Evolutionary conservation across 2,113 vertebrate genomes (phyloP).

Genomic region (Bos indicus): DNA sequence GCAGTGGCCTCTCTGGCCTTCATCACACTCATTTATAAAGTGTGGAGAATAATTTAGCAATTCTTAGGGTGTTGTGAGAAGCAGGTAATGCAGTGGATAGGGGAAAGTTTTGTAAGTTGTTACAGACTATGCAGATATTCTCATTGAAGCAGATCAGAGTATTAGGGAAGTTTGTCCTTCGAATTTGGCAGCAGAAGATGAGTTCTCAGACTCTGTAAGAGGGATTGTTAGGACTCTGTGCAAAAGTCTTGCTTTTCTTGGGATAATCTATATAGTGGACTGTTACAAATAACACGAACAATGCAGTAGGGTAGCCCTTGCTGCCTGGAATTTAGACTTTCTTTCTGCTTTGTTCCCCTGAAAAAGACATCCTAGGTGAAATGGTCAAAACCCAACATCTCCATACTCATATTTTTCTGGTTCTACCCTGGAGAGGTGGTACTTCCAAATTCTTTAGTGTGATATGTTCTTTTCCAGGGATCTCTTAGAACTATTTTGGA

Average conservation of each 20-base stretch:
- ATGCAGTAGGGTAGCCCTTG: not conserved
- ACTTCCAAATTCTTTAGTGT: not conserved
- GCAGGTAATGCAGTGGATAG: not conserved
- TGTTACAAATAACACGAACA: not conserved
- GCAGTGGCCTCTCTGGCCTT: not conserved
- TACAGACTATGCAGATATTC: not conserved
- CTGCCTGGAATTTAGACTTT: not conserved
- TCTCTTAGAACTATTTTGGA: not conserved
- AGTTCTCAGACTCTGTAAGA: not conserved
- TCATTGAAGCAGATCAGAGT: not conserved
- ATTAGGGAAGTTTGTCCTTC: not conserved
- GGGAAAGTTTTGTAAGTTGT: not conserved
- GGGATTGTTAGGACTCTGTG: not conserved
- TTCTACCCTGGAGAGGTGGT: not conserved
- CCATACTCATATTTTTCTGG: not conserved
- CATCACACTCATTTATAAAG: not conserved
- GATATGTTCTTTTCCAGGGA: not conserved
- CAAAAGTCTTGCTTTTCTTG: not conserved
- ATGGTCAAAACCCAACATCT: not conserved
- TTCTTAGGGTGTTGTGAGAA: not conserved
- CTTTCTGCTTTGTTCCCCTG: not conserved
- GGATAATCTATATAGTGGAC: not conserved
- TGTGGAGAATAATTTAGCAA: not conserved
- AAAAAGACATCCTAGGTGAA: not conserved
- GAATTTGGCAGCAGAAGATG: not conserved